phyloP scores from a whole-genome alignment of 2,797 vertebrate genomes.

The Pangasius mekongensis region DNA sequence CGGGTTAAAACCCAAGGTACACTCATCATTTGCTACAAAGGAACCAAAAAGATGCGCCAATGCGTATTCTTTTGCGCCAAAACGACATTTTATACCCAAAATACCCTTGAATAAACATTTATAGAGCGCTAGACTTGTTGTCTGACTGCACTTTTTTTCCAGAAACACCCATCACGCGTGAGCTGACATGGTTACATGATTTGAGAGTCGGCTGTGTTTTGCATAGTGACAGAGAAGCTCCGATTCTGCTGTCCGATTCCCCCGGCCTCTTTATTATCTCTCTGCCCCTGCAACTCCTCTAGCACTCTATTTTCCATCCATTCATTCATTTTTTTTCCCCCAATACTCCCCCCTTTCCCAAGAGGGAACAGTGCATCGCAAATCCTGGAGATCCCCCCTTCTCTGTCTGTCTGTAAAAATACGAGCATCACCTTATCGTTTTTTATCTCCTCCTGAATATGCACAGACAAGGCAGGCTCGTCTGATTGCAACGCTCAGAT shows the following conservation, averaged over 20 bases:
- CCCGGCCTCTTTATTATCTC: slow-evolving; percentile 75
- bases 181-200: slow-evolving; percentile 32
- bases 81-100: background rate
- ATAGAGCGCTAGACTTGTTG: background rate
- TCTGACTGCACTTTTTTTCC: slow-evolving; percentile 13
- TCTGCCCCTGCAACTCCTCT: slow-evolving; percentile 73
- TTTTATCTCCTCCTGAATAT: slow-evolving; percentile 11
- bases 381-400: slow-evolving; percentile 76
- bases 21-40: background rate
- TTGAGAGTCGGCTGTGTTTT: slow-evolving; percentile 63
- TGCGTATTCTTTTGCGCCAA: background rate
- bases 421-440: slow-evolving; percentile 44
- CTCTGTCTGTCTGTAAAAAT: slow-evolving; percentile 63
- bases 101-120: slow-evolving; percentile 17
- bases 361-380: slow-evolving; percentile 74
- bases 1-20: background rate
- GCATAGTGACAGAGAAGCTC: slow-evolving; percentile 59
- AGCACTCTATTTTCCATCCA: slow-evolving; percentile 79
- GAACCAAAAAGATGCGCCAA: background rate
- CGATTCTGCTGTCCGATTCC: slow-evolving; percentile 64
- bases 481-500: slow-evolving; percentile 26
- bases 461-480: background rate
- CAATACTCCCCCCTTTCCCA: slow-evolving; percentile 58
- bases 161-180: background rate
- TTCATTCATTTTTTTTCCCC: slow-evolving; percentile 69